phyloP scores from a whole-genome alignment of 2,797 vertebrate species.

The Limosa lapponica region DNA sequence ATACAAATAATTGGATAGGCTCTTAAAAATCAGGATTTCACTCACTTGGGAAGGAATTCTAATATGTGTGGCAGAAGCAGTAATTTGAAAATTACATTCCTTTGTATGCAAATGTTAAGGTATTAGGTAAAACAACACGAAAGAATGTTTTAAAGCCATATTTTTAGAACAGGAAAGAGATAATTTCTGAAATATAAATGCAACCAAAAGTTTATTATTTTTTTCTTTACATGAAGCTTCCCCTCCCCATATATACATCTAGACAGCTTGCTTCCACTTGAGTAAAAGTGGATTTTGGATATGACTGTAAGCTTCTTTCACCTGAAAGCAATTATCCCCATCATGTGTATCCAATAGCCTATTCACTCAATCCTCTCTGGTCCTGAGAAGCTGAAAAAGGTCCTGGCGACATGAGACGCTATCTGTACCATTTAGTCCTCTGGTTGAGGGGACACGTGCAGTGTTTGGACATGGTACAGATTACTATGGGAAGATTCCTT shows the following conservation, averaged over 20 bases:
- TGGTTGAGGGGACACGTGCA: fast-evolving
- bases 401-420: fast-evolving
- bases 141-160: not conserved
- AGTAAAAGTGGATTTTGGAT: not conserved
- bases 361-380: not conserved
- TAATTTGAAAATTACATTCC: not conserved
- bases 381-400: not conserved
- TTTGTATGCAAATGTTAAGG: not conserved
- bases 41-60: not conserved
- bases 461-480: fast-evolving
- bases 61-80: not conserved
- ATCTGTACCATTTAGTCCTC: not conserved
- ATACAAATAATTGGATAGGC: constrained; percentile 16
- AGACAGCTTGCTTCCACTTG: not conserved
- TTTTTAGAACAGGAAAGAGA: not conserved
- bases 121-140: not conserved
- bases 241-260: fast-evolving
- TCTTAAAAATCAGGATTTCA: constrained; percentile 17
- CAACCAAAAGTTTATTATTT: fast-evolving
- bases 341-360: not conserved
- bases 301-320: not conserved
- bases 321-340: not conserved
- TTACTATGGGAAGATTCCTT: not conserved
- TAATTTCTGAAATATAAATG: not conserved
- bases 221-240: not conserved